These are phyloP conservation scores for Drosophila equinoxialis DNA, from an alignment of 1,140 invertebrate genomes.

Conservation along the genomic window DNA sequence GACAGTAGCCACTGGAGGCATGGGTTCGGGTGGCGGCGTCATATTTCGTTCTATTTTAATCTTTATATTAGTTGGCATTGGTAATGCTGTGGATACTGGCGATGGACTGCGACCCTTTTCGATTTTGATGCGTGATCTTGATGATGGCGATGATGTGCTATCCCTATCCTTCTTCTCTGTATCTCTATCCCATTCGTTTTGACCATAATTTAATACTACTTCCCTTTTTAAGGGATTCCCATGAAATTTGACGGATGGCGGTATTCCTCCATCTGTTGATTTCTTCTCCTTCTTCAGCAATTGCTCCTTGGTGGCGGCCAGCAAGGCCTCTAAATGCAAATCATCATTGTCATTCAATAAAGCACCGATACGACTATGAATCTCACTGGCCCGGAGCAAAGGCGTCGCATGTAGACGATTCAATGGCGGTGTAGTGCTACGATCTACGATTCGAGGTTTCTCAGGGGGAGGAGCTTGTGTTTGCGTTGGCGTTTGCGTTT, in stretches of 20 bases:
- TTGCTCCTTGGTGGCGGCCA: slow-evolving; percentile 53
- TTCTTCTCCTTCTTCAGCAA: slow-evolving; percentile 46
- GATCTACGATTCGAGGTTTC: slow-evolving; percentile 19
- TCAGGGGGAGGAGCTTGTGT: not conserved
- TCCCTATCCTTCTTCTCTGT: not conserved
- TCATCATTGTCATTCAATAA: slow-evolving; percentile 73
- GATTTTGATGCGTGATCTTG: slow-evolving; percentile 1
- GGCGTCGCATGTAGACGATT: slow-evolving; percentile 18
- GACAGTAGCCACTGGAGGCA: not conserved
- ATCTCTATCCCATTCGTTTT: not conserved
- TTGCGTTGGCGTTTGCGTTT: not conserved
- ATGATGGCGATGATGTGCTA: not conserved
- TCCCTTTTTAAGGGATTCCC: slow-evolving; percentile 60
- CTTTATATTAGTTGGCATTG: slow-evolving; percentile 35
- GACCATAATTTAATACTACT: slow-evolving; percentile 58
- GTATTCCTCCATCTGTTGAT: not conserved
- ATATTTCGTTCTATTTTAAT: slow-evolving; percentile 12
- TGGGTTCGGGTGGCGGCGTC: slow-evolving; percentile 35
- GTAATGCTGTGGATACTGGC: not conserved
- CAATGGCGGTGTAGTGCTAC: slow-evolving; percentile 64
- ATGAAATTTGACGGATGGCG: slow-evolving; percentile 25
- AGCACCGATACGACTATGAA: slow-evolving; percentile 72
- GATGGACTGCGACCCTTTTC: slow-evolving; percentile 12
- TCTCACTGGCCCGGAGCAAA: slow-evolving; percentile 63
- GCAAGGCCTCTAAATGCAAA: slow-evolving; percentile 53